A percentile compares a stretch with the other conserved stretches of the same genome.
Conservation (phyloP, 2,113 vertebrate species). For the Notechis scutatus region DNA sequence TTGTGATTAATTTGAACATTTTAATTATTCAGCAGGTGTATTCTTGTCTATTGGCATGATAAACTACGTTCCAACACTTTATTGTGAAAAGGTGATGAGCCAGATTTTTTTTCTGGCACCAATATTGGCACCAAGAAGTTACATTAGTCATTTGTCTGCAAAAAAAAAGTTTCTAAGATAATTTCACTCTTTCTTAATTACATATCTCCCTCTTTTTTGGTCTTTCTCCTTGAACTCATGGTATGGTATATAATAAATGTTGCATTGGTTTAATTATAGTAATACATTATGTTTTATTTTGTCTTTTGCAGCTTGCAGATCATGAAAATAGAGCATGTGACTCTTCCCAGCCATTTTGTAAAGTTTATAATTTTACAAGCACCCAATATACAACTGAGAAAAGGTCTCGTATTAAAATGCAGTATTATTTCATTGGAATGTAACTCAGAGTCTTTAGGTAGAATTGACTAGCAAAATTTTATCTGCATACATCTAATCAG, state of each 20-base stretch:
- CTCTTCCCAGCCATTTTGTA: background rate
- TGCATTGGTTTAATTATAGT: background rate
- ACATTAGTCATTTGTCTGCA: background rate
- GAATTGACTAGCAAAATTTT: background rate
- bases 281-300: background rate
- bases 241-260: background rate
- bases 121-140: background rate
- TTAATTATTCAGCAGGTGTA: background rate
- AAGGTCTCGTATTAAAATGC: background rate
- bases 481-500: background rate
- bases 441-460: background rate
- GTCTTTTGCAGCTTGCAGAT: background rate
- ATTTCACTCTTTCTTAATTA: background rate
- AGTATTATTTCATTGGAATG: background rate
- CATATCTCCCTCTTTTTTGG: background rate
- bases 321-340: background rate
- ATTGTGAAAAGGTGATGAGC: background rate
- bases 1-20: background rate
- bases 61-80: background rate
- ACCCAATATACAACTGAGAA: background rate
- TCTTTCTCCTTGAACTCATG: background rate
- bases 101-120: background rate
- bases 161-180: background rate
- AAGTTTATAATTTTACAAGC: background rate
- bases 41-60: background rate